phyloP scores from a whole-genome alignment of 2,113 vertebrate genomes.

The Zosterops pallidus region DNA sequence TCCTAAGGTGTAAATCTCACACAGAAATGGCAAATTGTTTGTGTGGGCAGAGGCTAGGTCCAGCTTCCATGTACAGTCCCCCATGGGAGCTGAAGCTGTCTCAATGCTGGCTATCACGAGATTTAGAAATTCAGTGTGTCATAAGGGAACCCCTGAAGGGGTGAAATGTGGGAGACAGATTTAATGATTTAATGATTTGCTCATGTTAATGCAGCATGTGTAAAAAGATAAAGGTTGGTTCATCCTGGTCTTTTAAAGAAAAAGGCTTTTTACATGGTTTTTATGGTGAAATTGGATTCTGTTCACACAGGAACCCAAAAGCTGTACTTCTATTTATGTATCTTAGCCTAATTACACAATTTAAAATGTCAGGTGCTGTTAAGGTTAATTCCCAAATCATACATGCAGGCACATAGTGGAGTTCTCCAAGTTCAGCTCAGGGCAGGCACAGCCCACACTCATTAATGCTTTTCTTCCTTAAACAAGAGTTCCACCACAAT shows the following conservation, averaged over 20 bases:
- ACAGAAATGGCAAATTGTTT: background rate
- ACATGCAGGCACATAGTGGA: background rate
- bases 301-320: background rate
- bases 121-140: background rate
- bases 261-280: background rate
- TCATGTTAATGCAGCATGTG: accelerated
- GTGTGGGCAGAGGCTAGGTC: background rate
- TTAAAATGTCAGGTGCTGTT: slow-evolving; percentile 1
- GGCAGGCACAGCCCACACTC: background rate
- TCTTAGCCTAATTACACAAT: background rate
- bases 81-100: background rate
- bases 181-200: background rate
- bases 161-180: background rate
- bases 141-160: background rate
- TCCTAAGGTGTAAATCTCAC: background rate
- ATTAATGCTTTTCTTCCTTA: background rate
- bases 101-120: background rate
- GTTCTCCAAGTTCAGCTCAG: background rate
- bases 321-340: background rate
- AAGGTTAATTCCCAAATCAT: background rate
- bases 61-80: background rate
- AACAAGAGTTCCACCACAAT: background rate
- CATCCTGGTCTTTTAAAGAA: background rate
- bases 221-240: background rate
- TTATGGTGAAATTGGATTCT: background rate